Base-by-base conservation (phyloP, 1,140 invertebrate species). In the Chionoecetes opilio region DNA sequence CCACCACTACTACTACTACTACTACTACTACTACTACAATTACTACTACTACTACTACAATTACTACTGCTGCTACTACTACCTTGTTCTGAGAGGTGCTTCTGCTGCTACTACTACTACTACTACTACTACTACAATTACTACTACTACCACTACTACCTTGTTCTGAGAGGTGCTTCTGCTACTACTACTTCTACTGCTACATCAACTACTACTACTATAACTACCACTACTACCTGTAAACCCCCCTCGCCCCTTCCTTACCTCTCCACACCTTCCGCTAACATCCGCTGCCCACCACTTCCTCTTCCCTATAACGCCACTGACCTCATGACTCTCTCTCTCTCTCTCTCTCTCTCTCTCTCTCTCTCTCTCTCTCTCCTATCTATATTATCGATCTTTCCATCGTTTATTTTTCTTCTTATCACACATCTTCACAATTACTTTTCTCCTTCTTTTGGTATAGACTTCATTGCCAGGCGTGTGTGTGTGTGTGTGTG, bases 261-360 rank as follows among this genome's bases (percentile, higher is more conserved):
- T 21, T 75, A 11, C 63, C 26, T 75, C 21, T n/a, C n/a, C 63
- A 75, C 63, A 75, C 63, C 63, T 75, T 75, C 8, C 21, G 1
- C 63, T n/a, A 75, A 75, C 63, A 75, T 75, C 63, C 63, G 63
- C 63, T 75, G 21, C 63, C 63, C 63, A 75, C 63, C 11, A 75
- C 63, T 75, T 75, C 63, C 63, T 75, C 63, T n/a, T 75, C 63
- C 63, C 63, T 75, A 75, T 75, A 26, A 26, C 63, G 63, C 21
- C 63, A 6, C 63, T 75, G 63, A 75, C 63, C 63, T 75, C 63
- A 8, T 75, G 63, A 75, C 63, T 26, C 63, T 75, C 63, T 75
- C 63, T 75, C 63, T 75, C 63, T 75, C 63, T 75, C 63, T 75
- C 63, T 75, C 63, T 75, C 63, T 75, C 63, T 75, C 63, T 75